Conservation (phyloP, 2,113 vertebrate genomes). For the Gorsachius goisagi region DNA sequence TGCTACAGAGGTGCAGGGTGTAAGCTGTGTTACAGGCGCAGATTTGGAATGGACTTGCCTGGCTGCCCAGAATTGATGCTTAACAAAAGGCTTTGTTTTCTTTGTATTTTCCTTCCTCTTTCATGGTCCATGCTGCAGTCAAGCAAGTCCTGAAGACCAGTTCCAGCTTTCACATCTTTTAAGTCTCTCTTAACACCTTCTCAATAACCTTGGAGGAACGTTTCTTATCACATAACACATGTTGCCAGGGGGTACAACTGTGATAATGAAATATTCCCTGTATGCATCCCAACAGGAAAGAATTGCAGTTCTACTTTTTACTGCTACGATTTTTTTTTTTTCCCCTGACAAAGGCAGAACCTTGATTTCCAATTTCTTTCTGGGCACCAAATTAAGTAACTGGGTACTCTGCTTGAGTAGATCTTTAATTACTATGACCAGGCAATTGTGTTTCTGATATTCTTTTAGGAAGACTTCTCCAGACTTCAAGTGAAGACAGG, state of each 20-base stretch:
- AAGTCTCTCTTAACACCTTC: not conserved
- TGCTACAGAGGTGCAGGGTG: not conserved
- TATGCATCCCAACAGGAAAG: not conserved
- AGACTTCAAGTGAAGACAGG: constrained; percentile 64
- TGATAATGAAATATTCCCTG: not conserved
- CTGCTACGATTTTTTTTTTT: not conserved
- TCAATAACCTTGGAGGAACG: not conserved
- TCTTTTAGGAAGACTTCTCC: constrained; percentile 20
- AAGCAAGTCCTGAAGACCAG: not conserved
- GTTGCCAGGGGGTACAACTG: not conserved
- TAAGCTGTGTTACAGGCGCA: not conserved
- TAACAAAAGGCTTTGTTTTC: not conserved
- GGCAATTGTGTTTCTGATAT: not conserved
- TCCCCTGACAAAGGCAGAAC: not conserved
- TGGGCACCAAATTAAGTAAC: not conserved
- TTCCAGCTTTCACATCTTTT: not conserved
- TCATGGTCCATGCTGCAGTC: not conserved
- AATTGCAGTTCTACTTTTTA: not conserved
- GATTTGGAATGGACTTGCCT: not conserved
- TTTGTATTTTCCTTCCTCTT: not conserved
- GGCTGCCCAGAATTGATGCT: not conserved
- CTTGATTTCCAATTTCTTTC: not conserved
- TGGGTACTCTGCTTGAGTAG: not conserved
- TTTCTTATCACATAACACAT: not conserved
- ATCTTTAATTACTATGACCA: not conserved